These are phyloP conservation scores for Nineta flava DNA, from an alignment of 2,888 invertebrate species.

Conservation along the genomic window DNA sequence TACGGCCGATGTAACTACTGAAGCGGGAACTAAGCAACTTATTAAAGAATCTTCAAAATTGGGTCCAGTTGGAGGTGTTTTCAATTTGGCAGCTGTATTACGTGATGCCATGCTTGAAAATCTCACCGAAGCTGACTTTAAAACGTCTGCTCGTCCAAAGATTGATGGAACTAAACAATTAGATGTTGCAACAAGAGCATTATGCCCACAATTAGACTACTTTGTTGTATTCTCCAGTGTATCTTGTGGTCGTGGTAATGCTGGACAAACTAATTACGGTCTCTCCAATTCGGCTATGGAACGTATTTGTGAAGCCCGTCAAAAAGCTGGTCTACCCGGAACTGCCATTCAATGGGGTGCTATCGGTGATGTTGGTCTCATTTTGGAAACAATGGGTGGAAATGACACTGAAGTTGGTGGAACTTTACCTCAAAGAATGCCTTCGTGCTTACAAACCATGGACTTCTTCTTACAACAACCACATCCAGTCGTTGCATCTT, in stretches of 20 bases:
- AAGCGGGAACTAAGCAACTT: slow-evolving; percentile 44
- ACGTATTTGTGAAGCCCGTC: slow-evolving; percentile 76
- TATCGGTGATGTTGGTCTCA: slow-evolving; percentile 91
- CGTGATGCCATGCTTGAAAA: slow-evolving; percentile 79
- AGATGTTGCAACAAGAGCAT: slow-evolving; percentile 59
- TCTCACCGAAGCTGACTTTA: slow-evolving; percentile 64
- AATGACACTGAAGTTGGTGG: slow-evolving; percentile 90
- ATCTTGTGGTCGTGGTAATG: slow-evolving; percentile 91
- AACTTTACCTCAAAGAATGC: slow-evolving; percentile 88
- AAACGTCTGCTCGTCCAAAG: slow-evolving; percentile 71
- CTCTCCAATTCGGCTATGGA: slow-evolving; percentile 97
- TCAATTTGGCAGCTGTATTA: slow-evolving; percentile 88
- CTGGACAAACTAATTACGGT: slow-evolving; percentile 94
- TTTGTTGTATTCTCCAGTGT: slow-evolving; percentile 96
- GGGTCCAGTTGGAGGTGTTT: slow-evolving; percentile 71
- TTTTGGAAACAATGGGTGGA: slow-evolving; percentile 75
- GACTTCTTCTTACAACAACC: slow-evolving; percentile 83
- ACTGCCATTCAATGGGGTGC: slow-evolving; percentile 97
- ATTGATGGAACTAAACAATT: slow-evolving; percentile 68
- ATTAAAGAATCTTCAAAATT: slow-evolving; percentile 42
- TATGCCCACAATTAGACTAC: slow-evolving; percentile 71
- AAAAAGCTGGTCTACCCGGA: slow-evolving; percentile 69
- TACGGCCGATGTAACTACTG: slow-evolving; percentile 43
- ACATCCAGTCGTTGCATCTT: slow-evolving; percentile 62
- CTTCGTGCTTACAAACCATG: slow-evolving; percentile 79